Conservation (phyloP, 2,888 invertebrate species). For the Cephalotes varians region DNA sequence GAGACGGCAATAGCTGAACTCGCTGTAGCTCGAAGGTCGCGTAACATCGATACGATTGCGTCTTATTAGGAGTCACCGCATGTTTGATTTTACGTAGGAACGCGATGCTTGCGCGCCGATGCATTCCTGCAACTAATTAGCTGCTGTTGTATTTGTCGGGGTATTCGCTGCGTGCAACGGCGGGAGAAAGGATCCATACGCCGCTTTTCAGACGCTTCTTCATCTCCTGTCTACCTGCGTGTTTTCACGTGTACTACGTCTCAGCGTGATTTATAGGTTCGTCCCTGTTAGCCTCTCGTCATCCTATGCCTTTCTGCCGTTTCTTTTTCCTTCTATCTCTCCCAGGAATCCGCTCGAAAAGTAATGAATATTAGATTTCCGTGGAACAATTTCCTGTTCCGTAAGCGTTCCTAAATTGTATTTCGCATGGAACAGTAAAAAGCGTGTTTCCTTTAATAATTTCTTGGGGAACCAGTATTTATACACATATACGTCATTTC, state of each 20-base stretch:
- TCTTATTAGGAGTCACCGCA: conserved; percentile 62
- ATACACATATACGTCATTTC: neutral
- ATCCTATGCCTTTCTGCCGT: neutral
- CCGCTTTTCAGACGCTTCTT: conserved; percentile 35
- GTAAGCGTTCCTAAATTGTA: neutral
- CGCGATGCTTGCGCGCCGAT: conserved; percentile 72
- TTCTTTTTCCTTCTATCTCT: neutral
- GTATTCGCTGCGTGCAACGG: conserved; percentile 4
- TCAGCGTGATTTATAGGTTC: conserved; percentile 4
- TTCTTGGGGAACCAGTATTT: neutral
- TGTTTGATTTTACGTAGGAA: conserved; percentile 77
- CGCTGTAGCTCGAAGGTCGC: conserved; percentile 76
- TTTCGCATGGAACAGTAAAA: neutral
- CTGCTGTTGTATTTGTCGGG: conserved; percentile 71
- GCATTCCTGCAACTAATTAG: conserved; percentile 80
- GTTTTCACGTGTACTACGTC: neutral
- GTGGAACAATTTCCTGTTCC: neutral
- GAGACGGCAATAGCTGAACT: conserved; percentile 21
- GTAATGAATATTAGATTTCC: neutral
- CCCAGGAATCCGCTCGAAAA: neutral
- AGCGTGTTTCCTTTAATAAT: neutral
- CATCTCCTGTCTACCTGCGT: conserved; percentile 6
- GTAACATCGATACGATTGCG: conserved; percentile 74
- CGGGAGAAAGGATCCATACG: conserved; percentile 10
- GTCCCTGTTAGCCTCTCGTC: neutral